These are phyloP conservation scores for Microcebus lehilahytsara DNA, from an alignment of 2,113 vertebrate genomes.

Conservation along the genomic window DNA sequence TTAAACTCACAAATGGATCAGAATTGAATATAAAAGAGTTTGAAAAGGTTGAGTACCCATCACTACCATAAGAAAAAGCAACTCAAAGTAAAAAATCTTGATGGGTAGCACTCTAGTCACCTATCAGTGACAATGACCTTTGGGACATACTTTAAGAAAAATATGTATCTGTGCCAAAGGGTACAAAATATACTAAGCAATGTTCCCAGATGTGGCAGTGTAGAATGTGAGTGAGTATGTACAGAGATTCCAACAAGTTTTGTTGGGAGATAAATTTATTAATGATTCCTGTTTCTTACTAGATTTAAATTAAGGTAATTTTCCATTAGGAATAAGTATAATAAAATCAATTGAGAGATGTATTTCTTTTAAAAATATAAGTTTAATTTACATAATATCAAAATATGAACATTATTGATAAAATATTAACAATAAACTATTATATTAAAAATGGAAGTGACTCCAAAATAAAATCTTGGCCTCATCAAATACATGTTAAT, in stretches of 20 bases:
- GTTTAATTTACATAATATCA: neutral
- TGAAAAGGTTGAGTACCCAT: neutral
- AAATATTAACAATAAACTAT: neutral
- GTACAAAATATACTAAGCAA: neutral
- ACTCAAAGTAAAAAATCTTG: neutral
- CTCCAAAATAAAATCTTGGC: neutral
- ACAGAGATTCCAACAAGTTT: neutral
- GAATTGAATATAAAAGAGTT: neutral
- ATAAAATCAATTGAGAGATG: neutral
- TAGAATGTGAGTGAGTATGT: neutral
- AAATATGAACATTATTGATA: conserved; percentile 10
- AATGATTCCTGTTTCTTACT: neutral
- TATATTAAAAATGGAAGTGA: conserved; percentile 25
- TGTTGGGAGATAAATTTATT: neutral
- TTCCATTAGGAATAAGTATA: neutral
- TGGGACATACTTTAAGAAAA: neutral
- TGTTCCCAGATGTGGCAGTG: neutral
- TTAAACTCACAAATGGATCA: neutral
- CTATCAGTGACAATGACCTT: neutral
- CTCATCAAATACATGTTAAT: neutral
- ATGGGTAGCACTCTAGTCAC: neutral
- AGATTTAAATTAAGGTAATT: conserved; percentile 37
- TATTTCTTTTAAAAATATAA: neutral
- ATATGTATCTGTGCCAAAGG: neutral
- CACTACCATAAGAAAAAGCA: neutral